Conservation (phyloP, 2,797 vertebrate genomes). For the Sphenodon punctatus region DNA sequence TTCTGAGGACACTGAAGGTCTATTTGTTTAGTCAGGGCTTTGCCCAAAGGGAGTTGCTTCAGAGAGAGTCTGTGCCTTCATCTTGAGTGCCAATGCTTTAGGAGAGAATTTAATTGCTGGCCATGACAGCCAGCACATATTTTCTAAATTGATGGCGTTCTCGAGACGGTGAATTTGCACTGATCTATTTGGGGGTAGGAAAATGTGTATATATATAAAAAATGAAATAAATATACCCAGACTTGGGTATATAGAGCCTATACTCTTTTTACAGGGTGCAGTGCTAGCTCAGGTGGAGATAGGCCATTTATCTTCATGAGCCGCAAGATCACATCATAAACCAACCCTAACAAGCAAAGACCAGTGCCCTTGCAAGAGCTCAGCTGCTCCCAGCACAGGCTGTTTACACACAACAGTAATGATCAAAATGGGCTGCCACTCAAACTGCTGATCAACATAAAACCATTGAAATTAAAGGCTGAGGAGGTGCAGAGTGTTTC, state of each 20-base stretch:
- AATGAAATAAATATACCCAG: background rate
- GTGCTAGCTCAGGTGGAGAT: constrained; percentile 26
- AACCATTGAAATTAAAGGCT: constrained; percentile 60
- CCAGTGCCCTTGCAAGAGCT: background rate
- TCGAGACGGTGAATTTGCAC: constrained; percentile 22
- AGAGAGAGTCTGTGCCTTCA: accelerated
- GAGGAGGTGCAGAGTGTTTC: constrained; percentile 45
- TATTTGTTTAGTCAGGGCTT: background rate
- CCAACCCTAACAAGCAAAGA: constrained; percentile 53
- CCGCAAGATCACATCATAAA: constrained; percentile 55
- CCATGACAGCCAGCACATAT: background rate
- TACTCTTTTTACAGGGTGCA: background rate
- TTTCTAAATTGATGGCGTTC: constrained; percentile 15
- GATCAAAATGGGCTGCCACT: constrained; percentile 48
- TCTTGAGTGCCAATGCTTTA: background rate
- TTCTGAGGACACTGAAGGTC: background rate
- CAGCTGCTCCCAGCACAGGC: constrained; percentile 10
- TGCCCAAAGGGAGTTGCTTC: background rate
- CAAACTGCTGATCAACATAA: constrained; percentile 51
- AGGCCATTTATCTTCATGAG: constrained; percentile 45
- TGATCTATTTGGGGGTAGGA: background rate
- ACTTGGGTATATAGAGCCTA: background rate
- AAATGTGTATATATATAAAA: constrained; percentile 31
- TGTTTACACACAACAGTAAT: constrained; percentile 61
- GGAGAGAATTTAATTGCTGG: constrained; percentile 25